Evolutionary conservation across 2,113 vertebrate genomes (phyloP).

Genomic region (Hiodon tergisus): DNA sequence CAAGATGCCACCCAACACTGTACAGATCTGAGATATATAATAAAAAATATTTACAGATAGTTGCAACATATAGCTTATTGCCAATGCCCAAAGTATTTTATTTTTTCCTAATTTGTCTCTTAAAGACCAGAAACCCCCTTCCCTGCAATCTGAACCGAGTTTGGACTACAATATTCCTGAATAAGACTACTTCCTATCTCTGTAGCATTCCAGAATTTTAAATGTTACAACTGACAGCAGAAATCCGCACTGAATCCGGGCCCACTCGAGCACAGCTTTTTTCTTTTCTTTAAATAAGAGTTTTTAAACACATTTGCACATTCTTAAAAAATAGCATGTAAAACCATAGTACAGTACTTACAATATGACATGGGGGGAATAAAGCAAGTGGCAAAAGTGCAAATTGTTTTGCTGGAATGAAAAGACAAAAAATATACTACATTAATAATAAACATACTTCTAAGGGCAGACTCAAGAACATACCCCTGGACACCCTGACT

Average conservation of each 20-base stretch:
- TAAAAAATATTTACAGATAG: constrained; percentile 59
- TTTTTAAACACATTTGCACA: too few relatives aligned
- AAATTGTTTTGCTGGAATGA: constrained; percentile 6
- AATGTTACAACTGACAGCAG: background rate
- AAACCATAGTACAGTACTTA: background rate
- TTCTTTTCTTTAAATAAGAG: too few relatives aligned
- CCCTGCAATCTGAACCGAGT: background rate
- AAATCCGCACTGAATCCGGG: background rate
- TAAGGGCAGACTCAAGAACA: background rate
- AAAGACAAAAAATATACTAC: background rate
- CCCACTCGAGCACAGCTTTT: too few relatives aligned
- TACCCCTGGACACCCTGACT: too few relatives aligned
- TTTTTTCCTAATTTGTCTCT: constrained; percentile 12
- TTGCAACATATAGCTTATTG: constrained; percentile 77
- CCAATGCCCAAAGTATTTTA: constrained; percentile 67
- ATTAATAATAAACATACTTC: background rate
- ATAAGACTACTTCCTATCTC: background rate
- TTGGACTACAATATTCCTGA: constrained; percentile 12
- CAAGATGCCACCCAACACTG: constrained; percentile 73
- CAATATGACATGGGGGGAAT: background rate
- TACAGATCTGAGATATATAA: constrained; percentile 48
- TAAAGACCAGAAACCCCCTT: background rate
- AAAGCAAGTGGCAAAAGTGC: background rate
- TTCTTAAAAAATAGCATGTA: too few relatives aligned
- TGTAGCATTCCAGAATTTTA: too few relatives aligned